Evolutionary conservation across 1,140 invertebrate species (phyloP).

Genomic region (Papilio polyxenes): DNA sequence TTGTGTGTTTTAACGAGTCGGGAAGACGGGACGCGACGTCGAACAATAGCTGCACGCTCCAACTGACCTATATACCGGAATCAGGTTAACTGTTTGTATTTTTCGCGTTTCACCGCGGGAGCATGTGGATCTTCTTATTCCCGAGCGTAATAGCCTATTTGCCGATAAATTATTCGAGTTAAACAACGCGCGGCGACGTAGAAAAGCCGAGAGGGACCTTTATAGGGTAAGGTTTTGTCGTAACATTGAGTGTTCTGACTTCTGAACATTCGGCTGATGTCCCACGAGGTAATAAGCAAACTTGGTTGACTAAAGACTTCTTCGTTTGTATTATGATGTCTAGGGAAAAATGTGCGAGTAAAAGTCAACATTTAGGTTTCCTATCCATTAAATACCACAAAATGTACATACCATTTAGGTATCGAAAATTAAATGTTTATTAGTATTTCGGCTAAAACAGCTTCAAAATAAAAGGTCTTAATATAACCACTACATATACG

Average conservation of each 20-base stretch:
- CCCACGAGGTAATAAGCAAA: background rate
- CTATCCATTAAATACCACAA: background rate
- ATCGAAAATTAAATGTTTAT: too few relatives aligned
- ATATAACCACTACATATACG: too few relatives aligned
- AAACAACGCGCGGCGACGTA: constrained; percentile 30
- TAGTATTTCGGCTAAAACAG: background rate
- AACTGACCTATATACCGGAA: constrained; percentile 57
- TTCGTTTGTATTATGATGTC: background rate
- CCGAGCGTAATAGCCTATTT: constrained; percentile 58
- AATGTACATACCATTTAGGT: background rate
- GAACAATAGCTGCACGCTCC: constrained; percentile 50
- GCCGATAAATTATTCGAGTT: constrained; percentile 63
- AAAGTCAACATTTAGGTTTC: background rate
- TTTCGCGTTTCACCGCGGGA: constrained; percentile 48
- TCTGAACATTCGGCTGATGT: constrained; percentile 26
- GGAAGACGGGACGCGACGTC: constrained; percentile 47
- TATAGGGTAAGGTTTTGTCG: constrained; percentile 31
- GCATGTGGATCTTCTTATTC: constrained; percentile 48
- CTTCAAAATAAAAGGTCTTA: too few relatives aligned
- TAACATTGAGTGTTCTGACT: constrained; percentile 30
- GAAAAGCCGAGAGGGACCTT: constrained; percentile 26
- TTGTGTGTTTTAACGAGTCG: constrained; percentile 50
- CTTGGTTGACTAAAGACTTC: background rate
- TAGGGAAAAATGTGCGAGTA: background rate
- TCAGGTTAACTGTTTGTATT: constrained; percentile 65